Evolutionary conservation across 2,888 invertebrate genomes (phyloP).

Genomic region (Rhingia campestris): DNA sequence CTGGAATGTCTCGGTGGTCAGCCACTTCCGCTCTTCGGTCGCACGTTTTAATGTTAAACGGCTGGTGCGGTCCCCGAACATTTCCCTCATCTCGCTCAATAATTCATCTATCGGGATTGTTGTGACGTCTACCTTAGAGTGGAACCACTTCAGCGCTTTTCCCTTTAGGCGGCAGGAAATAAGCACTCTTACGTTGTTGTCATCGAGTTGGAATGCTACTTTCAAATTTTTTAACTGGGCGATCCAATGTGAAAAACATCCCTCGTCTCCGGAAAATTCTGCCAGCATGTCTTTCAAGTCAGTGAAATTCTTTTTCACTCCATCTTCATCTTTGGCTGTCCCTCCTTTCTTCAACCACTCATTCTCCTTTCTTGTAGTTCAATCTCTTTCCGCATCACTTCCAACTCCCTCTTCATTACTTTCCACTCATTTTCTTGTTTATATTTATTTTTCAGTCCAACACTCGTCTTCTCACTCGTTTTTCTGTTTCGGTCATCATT

Average conservation of each 20-base stretch:
- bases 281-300: constrained; percentile 17
- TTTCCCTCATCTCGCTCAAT: constrained; percentile 9
- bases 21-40: constrained; percentile 35
- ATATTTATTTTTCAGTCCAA: not conserved
- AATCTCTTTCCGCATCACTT: constrained; percentile 5
- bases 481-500: not conserved
- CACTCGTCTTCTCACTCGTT: not conserved
- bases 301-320: constrained; percentile 3
- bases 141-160: constrained; percentile 22
- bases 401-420: constrained; percentile 21
- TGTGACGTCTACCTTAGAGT: constrained; percentile 14
- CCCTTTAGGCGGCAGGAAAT: constrained; percentile 15
- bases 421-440: constrained; percentile 1
- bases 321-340: not conserved
- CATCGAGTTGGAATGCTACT: constrained; percentile 46
- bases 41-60: constrained; percentile 15
- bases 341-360: constrained; percentile 14
- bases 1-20: constrained; percentile 14
- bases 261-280: constrained; percentile 29
- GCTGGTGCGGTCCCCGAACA: constrained; percentile 25
- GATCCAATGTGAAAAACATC: constrained; percentile 21
- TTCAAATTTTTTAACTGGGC: constrained; percentile 31
- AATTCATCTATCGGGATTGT: constrained; percentile 12
- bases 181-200: constrained; percentile 42
- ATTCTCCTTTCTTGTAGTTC: constrained; percentile 22